These are phyloP conservation scores for Zootermopsis nevadensis DNA, from an alignment of 2,888 invertebrate genomes.

Conservation along the genomic window DNA sequence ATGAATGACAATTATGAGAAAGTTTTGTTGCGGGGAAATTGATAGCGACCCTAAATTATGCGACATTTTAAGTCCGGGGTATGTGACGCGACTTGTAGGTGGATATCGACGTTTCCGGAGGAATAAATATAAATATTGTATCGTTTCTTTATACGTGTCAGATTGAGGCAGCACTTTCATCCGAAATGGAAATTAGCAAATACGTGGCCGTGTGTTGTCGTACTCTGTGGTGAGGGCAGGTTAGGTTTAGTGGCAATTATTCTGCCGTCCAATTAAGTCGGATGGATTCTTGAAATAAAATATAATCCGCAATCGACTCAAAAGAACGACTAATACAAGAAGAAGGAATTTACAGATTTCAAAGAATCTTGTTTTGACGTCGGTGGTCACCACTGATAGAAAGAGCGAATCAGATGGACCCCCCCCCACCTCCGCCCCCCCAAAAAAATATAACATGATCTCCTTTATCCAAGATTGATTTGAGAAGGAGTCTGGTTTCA, in stretches of 20 bases:
- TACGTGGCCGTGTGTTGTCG: not conserved
- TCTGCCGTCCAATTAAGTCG: conserved; percentile 45
- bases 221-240: conserved; percentile 33
- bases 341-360: conserved; percentile 30
- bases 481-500: conserved; percentile 41
- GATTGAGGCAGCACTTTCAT: too few species aligned
- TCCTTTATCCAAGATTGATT: conserved; percentile 45
- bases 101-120: too few species aligned
- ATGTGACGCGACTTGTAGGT: too few species aligned
- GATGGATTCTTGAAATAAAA: conserved; percentile 39
- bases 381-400: conserved; percentile 35
- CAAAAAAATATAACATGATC: not conserved
- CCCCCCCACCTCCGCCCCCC: too few species aligned
- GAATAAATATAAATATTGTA: too few species aligned
- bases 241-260: conserved; percentile 29
- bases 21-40: too few species aligned
- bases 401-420: conserved; percentile 36
- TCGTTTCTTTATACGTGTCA: too few species aligned
- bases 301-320: conserved; percentile 16
- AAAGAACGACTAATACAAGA: conserved; percentile 12
- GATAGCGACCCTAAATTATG: too few species aligned
- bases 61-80: too few species aligned
- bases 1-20: too few species aligned
- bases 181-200: too few species aligned
- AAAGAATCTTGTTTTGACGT: conserved; percentile 43